Evolutionary conservation across 2,797 vertebrate genomes (phyloP).

Genomic region (Pampus argenteus): DNA sequence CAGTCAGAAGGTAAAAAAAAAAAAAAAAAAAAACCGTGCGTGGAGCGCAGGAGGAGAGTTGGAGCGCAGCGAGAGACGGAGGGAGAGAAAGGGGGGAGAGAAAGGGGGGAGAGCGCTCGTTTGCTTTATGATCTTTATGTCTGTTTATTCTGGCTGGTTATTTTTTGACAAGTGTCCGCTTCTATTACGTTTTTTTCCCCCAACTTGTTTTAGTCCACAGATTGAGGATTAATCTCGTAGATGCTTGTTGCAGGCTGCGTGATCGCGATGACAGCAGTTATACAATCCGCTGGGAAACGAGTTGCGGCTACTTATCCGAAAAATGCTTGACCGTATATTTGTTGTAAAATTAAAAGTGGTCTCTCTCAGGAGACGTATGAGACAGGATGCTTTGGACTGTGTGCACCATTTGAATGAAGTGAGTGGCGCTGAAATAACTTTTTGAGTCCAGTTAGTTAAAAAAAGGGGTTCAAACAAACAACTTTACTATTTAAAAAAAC

Average conservation of each 20-base stretch:
- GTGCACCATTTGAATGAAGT: background rate
- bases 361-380: slow-evolving; percentile 16
- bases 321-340: slow-evolving; percentile 48
- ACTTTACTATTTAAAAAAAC: background rate
- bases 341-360: slow-evolving; percentile 28
- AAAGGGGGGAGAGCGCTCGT: slow-evolving; percentile 44
- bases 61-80: slow-evolving; percentile 42
- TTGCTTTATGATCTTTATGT: too few relatives aligned
- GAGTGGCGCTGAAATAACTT: slow-evolving; percentile 21
- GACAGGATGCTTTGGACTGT: slow-evolving; percentile 29
- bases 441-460: background rate
- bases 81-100: slow-evolving; percentile 25
- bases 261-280: slow-evolving; percentile 29
- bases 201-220: slow-evolving; percentile 28
- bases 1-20: slow-evolving; percentile 84
- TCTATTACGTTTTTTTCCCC: background rate
- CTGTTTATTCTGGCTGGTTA: slow-evolving; percentile 20
- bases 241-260: background rate
- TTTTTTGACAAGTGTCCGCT: slow-evolving; percentile 3
- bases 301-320: slow-evolving; percentile 38
- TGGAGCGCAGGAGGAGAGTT: slow-evolving; percentile 64
- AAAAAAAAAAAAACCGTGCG: slow-evolving; percentile 24
- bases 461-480: background rate
- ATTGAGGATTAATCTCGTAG: background rate
- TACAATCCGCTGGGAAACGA: slow-evolving; percentile 52